A percentile compares a stretch with the other conserved stretches of the same genome.
phyloP scores from a whole-genome alignment of 2,797 vertebrate genomes.

The Sciurus carolinensis region DNA sequence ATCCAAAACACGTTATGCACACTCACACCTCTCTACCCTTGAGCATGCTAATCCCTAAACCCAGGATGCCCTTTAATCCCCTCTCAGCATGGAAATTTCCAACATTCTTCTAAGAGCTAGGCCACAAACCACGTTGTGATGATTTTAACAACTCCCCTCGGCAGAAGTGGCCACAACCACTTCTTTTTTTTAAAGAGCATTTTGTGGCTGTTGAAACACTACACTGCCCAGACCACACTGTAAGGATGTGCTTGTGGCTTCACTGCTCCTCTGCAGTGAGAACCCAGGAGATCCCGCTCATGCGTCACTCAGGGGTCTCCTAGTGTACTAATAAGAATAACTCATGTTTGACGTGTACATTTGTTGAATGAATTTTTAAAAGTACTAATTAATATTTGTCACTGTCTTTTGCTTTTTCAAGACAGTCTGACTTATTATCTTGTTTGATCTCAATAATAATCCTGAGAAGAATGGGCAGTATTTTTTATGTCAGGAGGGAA shows the following conservation, averaged over 20 bases:
- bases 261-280: neutral
- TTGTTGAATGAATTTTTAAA: slow-evolving; percentile 1
- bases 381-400: neutral
- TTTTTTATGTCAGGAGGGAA: slow-evolving; percentile 34
- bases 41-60: neutral
- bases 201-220: neutral
- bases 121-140: neutral
- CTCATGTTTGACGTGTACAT: neutral
- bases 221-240: neutral
- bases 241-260: neutral
- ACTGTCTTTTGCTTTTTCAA: slow-evolving; percentile 5
- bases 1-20: neutral
- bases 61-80: neutral
- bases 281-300: neutral
- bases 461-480: slow-evolving; percentile 41
- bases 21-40: neutral
- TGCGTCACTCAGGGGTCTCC: neutral
- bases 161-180: neutral
- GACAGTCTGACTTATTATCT: slow-evolving; percentile 32
- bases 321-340: neutral
- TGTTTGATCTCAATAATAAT: slow-evolving; percentile 32
- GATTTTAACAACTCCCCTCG: neutral
- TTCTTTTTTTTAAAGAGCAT: neutral
- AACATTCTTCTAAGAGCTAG: neutral
- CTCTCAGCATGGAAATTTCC: neutral